Conservation (phyloP, 2,797 vertebrate genomes). For the Brachyalestes nurse region DNA sequence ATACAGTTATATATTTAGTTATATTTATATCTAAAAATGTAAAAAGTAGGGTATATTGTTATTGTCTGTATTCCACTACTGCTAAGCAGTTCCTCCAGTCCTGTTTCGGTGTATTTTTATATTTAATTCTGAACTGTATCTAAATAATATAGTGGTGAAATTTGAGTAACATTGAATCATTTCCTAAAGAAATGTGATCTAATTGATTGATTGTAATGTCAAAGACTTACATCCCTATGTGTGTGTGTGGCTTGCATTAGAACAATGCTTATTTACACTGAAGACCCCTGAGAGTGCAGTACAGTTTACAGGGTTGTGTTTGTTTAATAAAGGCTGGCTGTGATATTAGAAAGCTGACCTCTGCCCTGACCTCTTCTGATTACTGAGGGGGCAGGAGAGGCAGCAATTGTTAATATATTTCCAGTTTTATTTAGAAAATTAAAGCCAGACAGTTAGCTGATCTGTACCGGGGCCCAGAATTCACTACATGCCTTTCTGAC, state of each 20-base stretch:
- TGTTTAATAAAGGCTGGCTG: not conserved
- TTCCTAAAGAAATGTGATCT: too few species aligned
- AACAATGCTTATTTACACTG: not conserved
- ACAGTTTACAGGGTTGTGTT: not conserved
- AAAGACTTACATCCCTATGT: too few species aligned
- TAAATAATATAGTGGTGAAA: too few species aligned
- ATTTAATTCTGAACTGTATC: too few species aligned
- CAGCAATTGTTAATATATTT: slow-evolving; percentile 40
- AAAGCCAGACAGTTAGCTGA: slow-evolving; percentile 22
- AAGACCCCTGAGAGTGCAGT: not conserved
- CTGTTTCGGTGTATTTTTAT: too few species aligned
- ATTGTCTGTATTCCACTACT: too few species aligned
- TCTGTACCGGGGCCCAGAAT: not conserved
- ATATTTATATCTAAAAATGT: too few species aligned
- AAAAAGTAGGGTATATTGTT: too few species aligned
- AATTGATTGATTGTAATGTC: too few species aligned
- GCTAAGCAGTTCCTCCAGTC: too few species aligned
- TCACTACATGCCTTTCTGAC: slow-evolving; percentile 9
- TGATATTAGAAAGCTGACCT: slow-evolving; percentile 34
- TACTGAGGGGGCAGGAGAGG: slow-evolving; percentile 8
- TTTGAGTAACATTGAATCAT: too few species aligned
- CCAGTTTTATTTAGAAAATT: slow-evolving; percentile 39
- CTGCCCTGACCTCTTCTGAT: slow-evolving; percentile 16
- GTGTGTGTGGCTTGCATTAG: not conserved
- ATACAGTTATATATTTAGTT: too few species aligned